Base-by-base conservation (phyloP, 2,797 vertebrate genomes). In the Alca torda region DNA sequence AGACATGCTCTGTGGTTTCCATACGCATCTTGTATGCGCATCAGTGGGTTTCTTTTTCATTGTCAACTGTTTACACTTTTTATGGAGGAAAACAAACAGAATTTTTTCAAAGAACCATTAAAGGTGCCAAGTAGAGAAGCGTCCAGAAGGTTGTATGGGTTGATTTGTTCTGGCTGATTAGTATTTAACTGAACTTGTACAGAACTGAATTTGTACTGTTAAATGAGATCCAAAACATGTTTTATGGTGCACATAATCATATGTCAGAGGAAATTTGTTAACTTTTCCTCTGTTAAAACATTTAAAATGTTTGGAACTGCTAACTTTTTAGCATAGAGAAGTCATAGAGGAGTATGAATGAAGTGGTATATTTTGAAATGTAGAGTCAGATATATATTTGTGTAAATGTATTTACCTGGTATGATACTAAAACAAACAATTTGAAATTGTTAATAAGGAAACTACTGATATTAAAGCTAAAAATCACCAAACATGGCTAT, bases 151-250 rank as follows among this genome's bases (percentile, higher is more conserved):
- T 60, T 85, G 33, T n/a, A 70, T 76, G 45, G 16, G 59, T 57
- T 93, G 23, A n/a, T 89, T 91, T 89, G 37, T 61, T 86, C 73
- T 90, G 35, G 16, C 21, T 94, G 88, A 93, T 96, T 74, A 91
- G 54, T 83, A 91, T 88, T 91, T 88, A 94, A 91, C 69, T 75
- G 51, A 73, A 88, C 93, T 95, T 85, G 54, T 94, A 68, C 37
- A 89, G 69, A 94, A 91, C 67, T 77, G 51, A 73, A 88, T 93
- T 95, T 85, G 54, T 93, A 73, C 33, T 68, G 65, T 68, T 94
- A 87, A 74, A 87, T 84, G 81, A 57, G 56, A 94, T 82, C 73
- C 59, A 78, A 56, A 93, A 51, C 33, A 39, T 77, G 33, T 87
- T 87, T 88, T 89, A 76, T 78, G 72, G 31, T 69, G 37, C 54